Evolutionary conservation across 2,888 invertebrate genomes (phyloP).

Genomic region (Celastrina argiolus): DNA sequence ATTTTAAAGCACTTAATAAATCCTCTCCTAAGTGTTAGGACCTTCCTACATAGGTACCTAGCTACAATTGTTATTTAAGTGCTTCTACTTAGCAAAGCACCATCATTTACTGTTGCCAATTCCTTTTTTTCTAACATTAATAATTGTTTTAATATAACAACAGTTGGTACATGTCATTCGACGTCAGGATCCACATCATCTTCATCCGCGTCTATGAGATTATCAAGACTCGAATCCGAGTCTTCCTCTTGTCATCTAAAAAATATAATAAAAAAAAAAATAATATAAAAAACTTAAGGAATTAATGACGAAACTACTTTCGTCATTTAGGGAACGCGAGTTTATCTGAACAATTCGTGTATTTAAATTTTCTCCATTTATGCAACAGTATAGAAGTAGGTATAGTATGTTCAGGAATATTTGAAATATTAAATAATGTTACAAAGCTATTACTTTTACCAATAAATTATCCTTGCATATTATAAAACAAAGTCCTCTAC

Average conservation of each 20-base stretch:
- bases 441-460: too few species aligned
- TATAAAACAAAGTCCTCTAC: too few species aligned
- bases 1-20: not conserved
- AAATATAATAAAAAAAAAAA: conserved; percentile 26
- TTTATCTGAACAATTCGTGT: too few species aligned
- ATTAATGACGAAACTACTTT: too few species aligned
- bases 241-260: conserved; percentile 73
- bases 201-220: conserved; percentile 63
- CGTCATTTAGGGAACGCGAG: too few species aligned
- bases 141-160: conserved; percentile 51
- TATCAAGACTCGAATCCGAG: conserved; percentile 76
- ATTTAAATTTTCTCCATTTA: too few species aligned
- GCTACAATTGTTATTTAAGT: not conserved
- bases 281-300: too few species aligned
- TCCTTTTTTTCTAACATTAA: not conserved
- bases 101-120: conserved; percentile 2
- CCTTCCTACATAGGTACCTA: not conserved
- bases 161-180: conserved; percentile 52
- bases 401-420: too few species aligned
- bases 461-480: too few species aligned
- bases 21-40: not conserved
- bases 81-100: not conserved
- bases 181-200: conserved; percentile 57
- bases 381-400: too few species aligned
- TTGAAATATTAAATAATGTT: too few species aligned